A percentile compares a stretch with the other conserved stretches of the same genome.
These are phyloP conservation scores for Chrysomela aeneicollis DNA, from an alignment of 2,888 invertebrate genomes.

Conservation along the genomic window DNA sequence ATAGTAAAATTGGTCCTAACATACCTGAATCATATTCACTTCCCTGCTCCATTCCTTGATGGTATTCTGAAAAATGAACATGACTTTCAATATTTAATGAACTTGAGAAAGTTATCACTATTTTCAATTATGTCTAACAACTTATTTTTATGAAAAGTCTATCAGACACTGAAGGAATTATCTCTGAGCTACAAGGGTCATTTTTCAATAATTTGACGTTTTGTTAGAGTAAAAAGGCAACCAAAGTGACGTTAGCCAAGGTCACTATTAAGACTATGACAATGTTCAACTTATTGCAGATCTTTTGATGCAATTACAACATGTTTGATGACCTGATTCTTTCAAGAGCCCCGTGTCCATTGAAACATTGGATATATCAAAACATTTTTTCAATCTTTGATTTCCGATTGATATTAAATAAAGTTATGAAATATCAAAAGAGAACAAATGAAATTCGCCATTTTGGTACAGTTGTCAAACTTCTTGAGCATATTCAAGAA, in stretches of 20 bases:
- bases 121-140: slow-evolving; percentile 6
- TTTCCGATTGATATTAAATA: slow-evolving; percentile 20
- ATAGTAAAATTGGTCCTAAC: slow-evolving; percentile 40
- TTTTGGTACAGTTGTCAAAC: slow-evolving; percentile 56
- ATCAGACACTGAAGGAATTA: slow-evolving; percentile 43
- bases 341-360: slow-evolving; percentile 12
- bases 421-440: slow-evolving; percentile 31
- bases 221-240: slow-evolving; percentile 52
- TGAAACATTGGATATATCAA: not conserved
- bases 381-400: not conserved
- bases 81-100: not conserved
- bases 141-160: slow-evolving; percentile 43
- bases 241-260: slow-evolving; percentile 61
- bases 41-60: slow-evolving; percentile 81
- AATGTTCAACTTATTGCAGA: slow-evolving; percentile 55
- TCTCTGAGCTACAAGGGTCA: slow-evolving; percentile 46
- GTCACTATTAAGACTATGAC: slow-evolving; percentile 59
- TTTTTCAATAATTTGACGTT: slow-evolving; percentile 48
- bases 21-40: slow-evolving; percentile 85
- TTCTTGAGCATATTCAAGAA: slow-evolving; percentile 30
- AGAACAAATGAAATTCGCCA: slow-evolving; percentile 50
- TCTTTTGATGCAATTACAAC: slow-evolving; percentile 47
- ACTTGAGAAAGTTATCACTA: not conserved
- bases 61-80: slow-evolving; percentile 72
- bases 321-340: slow-evolving; percentile 38